Conservation (phyloP, 2,888 invertebrate genomes). For the Cerastoderma edule region DNA sequence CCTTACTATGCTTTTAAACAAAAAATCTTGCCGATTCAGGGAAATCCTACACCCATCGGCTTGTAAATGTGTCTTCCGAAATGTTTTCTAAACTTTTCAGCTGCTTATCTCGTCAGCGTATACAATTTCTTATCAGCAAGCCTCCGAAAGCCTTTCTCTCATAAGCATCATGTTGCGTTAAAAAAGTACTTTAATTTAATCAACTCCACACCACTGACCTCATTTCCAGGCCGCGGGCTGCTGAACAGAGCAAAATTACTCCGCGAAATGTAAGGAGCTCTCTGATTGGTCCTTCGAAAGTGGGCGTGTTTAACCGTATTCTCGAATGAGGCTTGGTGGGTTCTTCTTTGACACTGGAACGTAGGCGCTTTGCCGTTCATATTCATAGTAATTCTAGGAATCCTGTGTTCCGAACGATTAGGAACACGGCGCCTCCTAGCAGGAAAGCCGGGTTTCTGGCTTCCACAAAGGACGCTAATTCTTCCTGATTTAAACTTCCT, state of each 20-base stretch:
- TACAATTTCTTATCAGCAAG: slow-evolving; percentile 30
- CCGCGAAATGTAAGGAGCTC: slow-evolving; percentile 36
- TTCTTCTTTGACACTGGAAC: slow-evolving; percentile 34
- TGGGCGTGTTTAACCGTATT: slow-evolving; percentile 38
- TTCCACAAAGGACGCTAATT: slow-evolving; percentile 54
- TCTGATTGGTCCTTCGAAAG: slow-evolving; percentile 37
- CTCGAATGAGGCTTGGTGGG: slow-evolving; percentile 22
- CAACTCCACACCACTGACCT: slow-evolving; percentile 36
- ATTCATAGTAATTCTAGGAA: slow-evolving; percentile 51
- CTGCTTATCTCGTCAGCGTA: slow-evolving; percentile 23
- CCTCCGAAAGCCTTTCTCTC: slow-evolving; percentile 33
- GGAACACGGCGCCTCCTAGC: slow-evolving; percentile 68
- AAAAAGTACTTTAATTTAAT: slow-evolving; percentile 45
- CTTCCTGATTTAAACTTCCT: slow-evolving; percentile 58
- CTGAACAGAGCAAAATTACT: slow-evolving; percentile 10
- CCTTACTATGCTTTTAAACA: no score
- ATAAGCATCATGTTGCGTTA: slow-evolving; percentile 46
- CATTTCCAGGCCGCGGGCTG: neutral
- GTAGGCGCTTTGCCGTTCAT: slow-evolving; percentile 51
- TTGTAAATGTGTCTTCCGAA: neutral
- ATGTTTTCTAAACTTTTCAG: slow-evolving; percentile 21
- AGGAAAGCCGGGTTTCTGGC: slow-evolving; percentile 64
- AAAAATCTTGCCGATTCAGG: slow-evolving; percentile 45
- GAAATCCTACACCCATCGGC: slow-evolving; percentile 35
- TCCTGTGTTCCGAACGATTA: slow-evolving; percentile 63